Percentiles rank a stretch among this genome's conserved stretches.
Evolutionary conservation across 1,140 invertebrate species (phyloP).

Genomic region (Andricus grossulariae): DNA sequence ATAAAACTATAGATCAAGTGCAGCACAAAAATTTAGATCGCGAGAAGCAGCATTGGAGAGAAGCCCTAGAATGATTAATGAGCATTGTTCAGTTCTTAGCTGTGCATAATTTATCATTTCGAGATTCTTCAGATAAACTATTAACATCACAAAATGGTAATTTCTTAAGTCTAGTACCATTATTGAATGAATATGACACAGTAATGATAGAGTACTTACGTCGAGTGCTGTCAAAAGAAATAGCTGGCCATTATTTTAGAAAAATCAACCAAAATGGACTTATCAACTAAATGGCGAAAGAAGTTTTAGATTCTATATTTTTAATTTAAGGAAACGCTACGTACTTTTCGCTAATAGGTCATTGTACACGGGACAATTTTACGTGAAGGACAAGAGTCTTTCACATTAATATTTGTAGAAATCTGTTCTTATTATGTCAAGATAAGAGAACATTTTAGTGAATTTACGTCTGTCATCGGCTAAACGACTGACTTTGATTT

Average conservation of each 20-base stretch:
- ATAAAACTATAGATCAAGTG: neutral
- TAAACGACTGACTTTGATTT: no score
- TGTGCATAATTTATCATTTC: conserved; percentile 29
- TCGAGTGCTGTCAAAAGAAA: conserved; percentile 17
- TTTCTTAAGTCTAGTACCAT: conserved; percentile 40
- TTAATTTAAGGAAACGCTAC: conserved; percentile 4
- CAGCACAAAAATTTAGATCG: neutral
- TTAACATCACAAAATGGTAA: conserved; percentile 46
- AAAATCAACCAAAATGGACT: conserved; percentile 41
- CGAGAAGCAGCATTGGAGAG: conserved; percentile 14
- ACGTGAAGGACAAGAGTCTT: neutral
- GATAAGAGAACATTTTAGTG: no score
- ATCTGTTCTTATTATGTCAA: neutral
- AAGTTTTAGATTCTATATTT: conserved; percentile 33
- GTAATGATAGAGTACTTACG: conserved; percentile 40
- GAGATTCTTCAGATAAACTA: conserved; percentile 37
- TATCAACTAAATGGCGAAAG: conserved; percentile 38
- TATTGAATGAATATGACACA: conserved; percentile 42
- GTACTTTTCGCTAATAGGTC: conserved; percentile 14
- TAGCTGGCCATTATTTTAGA: conserved; percentile 39
- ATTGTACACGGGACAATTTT: neutral
- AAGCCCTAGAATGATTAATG: conserved; percentile 34
- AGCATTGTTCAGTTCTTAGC: conserved; percentile 41
- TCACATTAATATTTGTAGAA: neutral
- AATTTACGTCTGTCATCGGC: no score